Evolutionary conservation across 2,797 vertebrate genomes (phyloP).

Genomic region (Falco columbarius): DNA sequence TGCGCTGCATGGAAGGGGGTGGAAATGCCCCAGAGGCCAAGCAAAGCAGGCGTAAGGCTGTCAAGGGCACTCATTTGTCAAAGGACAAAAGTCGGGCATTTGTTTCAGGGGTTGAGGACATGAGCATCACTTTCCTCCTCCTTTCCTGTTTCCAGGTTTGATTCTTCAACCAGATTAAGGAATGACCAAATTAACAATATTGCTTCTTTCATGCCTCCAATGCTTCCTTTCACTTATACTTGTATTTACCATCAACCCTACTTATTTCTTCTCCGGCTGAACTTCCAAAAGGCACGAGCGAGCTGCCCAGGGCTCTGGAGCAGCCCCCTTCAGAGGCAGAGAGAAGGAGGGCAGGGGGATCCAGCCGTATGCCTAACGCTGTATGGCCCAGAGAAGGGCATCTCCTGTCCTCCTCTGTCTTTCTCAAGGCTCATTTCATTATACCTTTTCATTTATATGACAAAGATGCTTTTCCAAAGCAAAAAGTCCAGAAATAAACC

Average conservation of each 20-base stretch:
- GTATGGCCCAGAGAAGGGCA: not conserved
- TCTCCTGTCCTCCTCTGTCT: not conserved
- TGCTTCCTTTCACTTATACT: not conserved
- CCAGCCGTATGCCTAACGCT: accelerated
- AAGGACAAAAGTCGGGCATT: not conserved
- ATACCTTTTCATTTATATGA: not conserved
- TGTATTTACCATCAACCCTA: not conserved
- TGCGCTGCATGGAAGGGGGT: accelerated
- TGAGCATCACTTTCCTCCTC: not conserved
- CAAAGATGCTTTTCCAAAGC: not conserved
- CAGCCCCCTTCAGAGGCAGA: not conserved
- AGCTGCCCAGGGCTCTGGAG: not conserved
- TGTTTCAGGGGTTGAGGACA: not conserved
- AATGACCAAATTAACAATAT: not conserved
- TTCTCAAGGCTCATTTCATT: not conserved
- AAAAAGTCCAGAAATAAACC: not conserved
- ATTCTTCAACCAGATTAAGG: not conserved
- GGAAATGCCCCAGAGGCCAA: not conserved
- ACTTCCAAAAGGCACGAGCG: not conserved
- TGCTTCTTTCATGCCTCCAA: not conserved
- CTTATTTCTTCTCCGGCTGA: not conserved
- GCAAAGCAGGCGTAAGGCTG: not conserved
- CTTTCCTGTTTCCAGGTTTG: not conserved
- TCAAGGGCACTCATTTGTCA: not conserved
- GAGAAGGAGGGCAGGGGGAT: not conserved